Base-by-base conservation (phyloP, 2,113 vertebrate species). In the Dissostichus mawsoni region DNA sequence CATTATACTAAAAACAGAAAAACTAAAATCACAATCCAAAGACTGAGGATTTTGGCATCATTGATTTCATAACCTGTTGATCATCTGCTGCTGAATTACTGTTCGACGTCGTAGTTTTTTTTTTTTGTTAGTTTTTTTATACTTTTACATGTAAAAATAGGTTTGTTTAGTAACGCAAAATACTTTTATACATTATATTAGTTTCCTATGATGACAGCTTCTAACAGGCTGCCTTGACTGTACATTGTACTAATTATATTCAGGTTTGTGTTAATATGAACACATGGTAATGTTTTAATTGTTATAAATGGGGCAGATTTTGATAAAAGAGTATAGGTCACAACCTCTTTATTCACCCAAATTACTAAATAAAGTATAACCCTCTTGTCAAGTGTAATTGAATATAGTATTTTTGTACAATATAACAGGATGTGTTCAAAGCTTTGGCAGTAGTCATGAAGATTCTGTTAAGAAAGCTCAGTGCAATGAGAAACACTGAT, bases 391-490 rank as follows among this genome's bases (percentile, higher is more conserved):
- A 61, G 48, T 8, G 23, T 71, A 61, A 25, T 57, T 9, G 23
- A 3, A 57, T 13, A 23, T 2, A 1, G 2, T 62, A 47, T 4
- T 0, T 69, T 25, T 74, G 36, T 71, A 72, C 75, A 79, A 55
- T 64, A 47, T 1, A 63, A 80, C 1, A 33, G 45, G 25, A 14
- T 53, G 47, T 53, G 51, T 70, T 44, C 45, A 61, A 64, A 33
- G 25, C 71, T 85, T 92, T 80, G 83, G 85, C 83, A 84, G 70
- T 20, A 65, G 69, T 80, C 59, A 52, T 48, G 41, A 64, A 70
- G 48, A 55, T 18, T 50, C 74, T 0, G 41, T n/a, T 6, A 4
- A 50, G 13, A 45, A 12, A 56, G 11, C 29, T 50, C 36, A 66
- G 44, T 68, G 25, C 68, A 63, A 56, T 55, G 18, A 51, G 1